Evolutionary conservation across 2,888 invertebrate genomes (phyloP), one percentile per base, ranked within the genome.

Genomic region (Aphodius sticticus): DNA sequence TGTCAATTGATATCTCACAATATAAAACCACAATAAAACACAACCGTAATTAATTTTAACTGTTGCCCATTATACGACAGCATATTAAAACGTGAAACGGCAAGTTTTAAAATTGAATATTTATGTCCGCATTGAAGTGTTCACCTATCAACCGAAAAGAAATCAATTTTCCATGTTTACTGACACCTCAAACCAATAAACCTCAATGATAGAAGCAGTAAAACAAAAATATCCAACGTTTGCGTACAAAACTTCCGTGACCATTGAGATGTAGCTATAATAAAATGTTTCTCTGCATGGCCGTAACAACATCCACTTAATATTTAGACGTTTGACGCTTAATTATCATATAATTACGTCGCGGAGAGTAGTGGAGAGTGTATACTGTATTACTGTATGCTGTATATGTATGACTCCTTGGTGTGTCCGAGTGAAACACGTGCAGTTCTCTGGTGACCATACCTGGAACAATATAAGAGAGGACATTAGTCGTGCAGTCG

Each of bases 391-490:
- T 3, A 26, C 26, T 3, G 26, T 26, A 26, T 26, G 3, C 26
- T 26, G 26, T 26, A 53, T 12, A 53, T 53, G 53, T 53, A 53
- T 53, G 53, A 53, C 53, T 12, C 9, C 12, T 1, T 53, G 53
- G 53, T 5, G 1, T 53, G 53, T 53, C 53, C 53, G 53, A 53
- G 53, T 53, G 53, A 53, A 53, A 53, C 53, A 53, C 53, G 53
- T 53, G 53, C 53, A 53, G 9, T 53, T 53, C 53, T 53, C 53
- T 78, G 78, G 74, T 74, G 75, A 74, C 71, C 78, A 69, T 78
- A 78, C 78, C 78, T 78, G 78, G 36, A 78, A 78, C 78, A 78
- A 78, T 53, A 78, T 16, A 75, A 75, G 75, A 78, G 69, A 75
- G 69, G 75, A 75, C 74, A 77, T 78, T 78, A 78, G 78, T 75